Percentiles rank a stretch among this genome's conserved stretches.
These are phyloP conservation scores for Tinamus guttatus DNA, from an alignment of 2,113 vertebrate species.

Conservation along the genomic window DNA sequence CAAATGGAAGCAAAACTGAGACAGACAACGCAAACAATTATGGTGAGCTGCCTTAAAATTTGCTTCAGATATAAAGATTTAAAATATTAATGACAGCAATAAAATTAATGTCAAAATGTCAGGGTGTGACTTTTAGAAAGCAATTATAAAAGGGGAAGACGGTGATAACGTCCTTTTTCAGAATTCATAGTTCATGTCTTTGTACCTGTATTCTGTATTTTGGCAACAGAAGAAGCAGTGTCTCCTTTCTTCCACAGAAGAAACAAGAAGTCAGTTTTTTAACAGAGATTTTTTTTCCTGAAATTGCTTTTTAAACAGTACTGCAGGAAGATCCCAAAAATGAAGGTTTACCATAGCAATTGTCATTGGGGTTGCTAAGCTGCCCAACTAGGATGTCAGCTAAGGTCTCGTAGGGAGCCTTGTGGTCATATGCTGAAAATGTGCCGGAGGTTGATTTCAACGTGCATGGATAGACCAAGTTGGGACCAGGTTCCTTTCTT, in stretches of 20 bases:
- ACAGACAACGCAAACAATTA: not conserved
- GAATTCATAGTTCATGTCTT: not conserved
- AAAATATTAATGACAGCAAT: not conserved
- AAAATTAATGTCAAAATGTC: too few relatives aligned
- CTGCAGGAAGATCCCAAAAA: not conserved
- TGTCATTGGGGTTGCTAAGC: fast-evolving
- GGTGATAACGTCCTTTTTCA: too few relatives aligned
- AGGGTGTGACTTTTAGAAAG: too few relatives aligned
- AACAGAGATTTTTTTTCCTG: not conserved
- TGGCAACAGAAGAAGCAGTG: not conserved
- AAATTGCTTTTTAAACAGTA: not conserved
- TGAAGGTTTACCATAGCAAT: not conserved
- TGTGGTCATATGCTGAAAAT: not conserved
- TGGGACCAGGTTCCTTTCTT: not conserved
- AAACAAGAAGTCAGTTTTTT: not conserved
- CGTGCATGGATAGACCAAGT: not conserved
- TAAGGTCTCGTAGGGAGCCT: not conserved
- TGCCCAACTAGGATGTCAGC: not conserved
- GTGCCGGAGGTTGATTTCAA: not conserved
- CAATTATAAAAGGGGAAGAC: not conserved
- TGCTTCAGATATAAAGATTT: not conserved
- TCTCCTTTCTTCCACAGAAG: not conserved
- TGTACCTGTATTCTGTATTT: not conserved
- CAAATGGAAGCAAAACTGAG: not conserved
- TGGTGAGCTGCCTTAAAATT: not conserved